Evolutionary conservation across 2,113 vertebrate species (phyloP).

Genomic region (Acrocephalus kingi): DNA sequence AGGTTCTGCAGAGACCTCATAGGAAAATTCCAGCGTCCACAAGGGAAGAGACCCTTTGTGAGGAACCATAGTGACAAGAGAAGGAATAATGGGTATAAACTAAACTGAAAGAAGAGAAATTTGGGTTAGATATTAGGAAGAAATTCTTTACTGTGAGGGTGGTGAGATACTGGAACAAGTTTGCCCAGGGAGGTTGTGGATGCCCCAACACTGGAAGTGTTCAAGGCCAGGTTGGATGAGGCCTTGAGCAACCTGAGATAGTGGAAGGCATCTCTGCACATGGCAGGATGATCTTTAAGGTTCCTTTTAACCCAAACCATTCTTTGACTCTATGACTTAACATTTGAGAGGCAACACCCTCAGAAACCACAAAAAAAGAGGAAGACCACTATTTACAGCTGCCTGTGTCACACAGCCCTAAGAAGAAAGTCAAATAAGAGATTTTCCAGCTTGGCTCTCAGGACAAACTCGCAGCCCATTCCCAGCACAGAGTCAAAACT

Average conservation of each 20-base stretch:
- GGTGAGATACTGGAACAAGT: background rate
- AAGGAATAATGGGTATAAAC: background rate
- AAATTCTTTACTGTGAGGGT: background rate
- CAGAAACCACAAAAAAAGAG: background rate
- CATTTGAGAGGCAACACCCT: background rate
- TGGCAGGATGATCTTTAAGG: background rate
- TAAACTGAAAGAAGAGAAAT: background rate
- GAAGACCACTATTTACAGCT: background rate
- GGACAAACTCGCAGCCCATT: background rate
- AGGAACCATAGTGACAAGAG: background rate
- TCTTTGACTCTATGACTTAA: background rate
- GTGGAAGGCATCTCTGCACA: accelerated
- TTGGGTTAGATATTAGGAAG: background rate
- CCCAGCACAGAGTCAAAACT: background rate
- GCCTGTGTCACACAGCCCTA: background rate
- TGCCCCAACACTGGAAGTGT: background rate
- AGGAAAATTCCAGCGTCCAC: background rate
- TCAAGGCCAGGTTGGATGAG: background rate
- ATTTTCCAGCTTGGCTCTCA: background rate
- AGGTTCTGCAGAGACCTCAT: background rate
- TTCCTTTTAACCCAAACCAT: background rate
- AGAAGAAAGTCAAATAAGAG: background rate
- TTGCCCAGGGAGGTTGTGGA: background rate
- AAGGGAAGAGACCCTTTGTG: background rate
- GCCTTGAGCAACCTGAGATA: background rate